phyloP scores from a whole-genome alignment of 2,797 vertebrate species.

The Pelodytes ibericus region DNA sequence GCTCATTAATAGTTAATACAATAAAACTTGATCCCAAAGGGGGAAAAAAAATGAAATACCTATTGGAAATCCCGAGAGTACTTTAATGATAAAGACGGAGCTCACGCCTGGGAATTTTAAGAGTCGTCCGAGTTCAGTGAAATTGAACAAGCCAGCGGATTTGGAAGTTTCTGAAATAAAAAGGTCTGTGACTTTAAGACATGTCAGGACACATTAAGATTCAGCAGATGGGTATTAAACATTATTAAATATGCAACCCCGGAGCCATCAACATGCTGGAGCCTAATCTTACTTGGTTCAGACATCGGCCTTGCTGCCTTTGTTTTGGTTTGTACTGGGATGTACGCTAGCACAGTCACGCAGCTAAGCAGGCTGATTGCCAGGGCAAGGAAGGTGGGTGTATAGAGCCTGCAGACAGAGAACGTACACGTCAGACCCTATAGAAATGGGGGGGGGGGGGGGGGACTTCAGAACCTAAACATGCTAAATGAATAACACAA shows the following conservation, averaged over 20 bases:
- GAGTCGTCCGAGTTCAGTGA: slow-evolving; percentile 81
- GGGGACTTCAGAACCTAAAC: no score
- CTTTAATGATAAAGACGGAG: slow-evolving; percentile 83
- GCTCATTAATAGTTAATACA: no score
- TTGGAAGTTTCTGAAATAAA: slow-evolving; percentile 57
- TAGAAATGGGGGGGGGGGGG: not conserved
- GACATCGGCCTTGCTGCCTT: slow-evolving; percentile 34
- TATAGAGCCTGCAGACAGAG: slow-evolving; percentile 71
- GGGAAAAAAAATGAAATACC: slow-evolving; percentile 70
- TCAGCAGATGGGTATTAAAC: not conserved
- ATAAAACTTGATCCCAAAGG: not conserved
- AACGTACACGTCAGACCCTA: not conserved
- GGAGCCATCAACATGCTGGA: not conserved
- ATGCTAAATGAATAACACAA: no score
- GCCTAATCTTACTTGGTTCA: slow-evolving; percentile 68
- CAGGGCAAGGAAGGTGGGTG: slow-evolving; percentile 72
- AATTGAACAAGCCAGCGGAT: slow-evolving; percentile 75
- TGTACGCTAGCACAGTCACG: slow-evolving; percentile 76
- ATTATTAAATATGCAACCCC: not conserved
- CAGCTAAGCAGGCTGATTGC: slow-evolving; percentile 75
- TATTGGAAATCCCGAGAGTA: slow-evolving; percentile 81
- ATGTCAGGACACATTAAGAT: not conserved
- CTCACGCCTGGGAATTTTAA: slow-evolving; percentile 83
- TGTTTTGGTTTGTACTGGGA: slow-evolving; percentile 81
- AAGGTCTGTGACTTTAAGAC: not conserved